A percentile compares a stretch with the other conserved stretches of the same genome.
phyloP scores from a whole-genome alignment of 1,140 invertebrate genomes.

The Schlechtendalia chinensis region DNA sequence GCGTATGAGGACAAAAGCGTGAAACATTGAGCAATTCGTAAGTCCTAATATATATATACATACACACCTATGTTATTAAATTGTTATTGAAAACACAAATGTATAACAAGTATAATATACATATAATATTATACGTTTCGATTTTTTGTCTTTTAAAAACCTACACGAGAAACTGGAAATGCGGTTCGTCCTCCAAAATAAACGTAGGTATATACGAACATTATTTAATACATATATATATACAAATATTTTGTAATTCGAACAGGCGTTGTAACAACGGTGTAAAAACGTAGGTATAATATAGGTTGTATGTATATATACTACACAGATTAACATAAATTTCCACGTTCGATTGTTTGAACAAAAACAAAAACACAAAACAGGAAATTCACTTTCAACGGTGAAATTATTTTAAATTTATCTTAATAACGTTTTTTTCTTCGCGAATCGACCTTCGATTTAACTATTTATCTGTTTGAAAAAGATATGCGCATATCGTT shows the following conservation, averaged over 20 bases:
- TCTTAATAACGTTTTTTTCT: neutral
- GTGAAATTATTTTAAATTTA: slow-evolving; percentile 15
- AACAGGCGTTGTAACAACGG: neutral
- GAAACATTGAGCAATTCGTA: slow-evolving; percentile 4
- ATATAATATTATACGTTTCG: neutral
- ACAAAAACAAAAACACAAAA: slow-evolving; percentile 15
- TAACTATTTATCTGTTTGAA: neutral
- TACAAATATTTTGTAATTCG: neutral
- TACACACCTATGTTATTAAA: slow-evolving; percentile 1
- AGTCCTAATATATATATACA: neutral
- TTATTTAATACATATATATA: no score
- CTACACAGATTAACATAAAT: slow-evolving; percentile 2
- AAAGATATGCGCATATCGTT: neutral
- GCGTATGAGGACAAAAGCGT: no score
- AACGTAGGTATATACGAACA: neutral
- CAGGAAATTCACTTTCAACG: slow-evolving; percentile 30
- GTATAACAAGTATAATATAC: neutral
- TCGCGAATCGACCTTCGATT: slow-evolving; percentile 25
- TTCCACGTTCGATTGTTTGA: neutral
- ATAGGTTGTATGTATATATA: no score
- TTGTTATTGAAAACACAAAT: neutral
- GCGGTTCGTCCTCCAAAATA: slow-evolving; percentile 4
- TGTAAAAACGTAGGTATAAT: neutral
- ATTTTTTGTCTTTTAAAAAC: neutral
- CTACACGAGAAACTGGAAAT: slow-evolving; percentile 8